Conservation (phyloP, 2,797 vertebrate genomes). For the Gymnopithys bicolor region DNA sequence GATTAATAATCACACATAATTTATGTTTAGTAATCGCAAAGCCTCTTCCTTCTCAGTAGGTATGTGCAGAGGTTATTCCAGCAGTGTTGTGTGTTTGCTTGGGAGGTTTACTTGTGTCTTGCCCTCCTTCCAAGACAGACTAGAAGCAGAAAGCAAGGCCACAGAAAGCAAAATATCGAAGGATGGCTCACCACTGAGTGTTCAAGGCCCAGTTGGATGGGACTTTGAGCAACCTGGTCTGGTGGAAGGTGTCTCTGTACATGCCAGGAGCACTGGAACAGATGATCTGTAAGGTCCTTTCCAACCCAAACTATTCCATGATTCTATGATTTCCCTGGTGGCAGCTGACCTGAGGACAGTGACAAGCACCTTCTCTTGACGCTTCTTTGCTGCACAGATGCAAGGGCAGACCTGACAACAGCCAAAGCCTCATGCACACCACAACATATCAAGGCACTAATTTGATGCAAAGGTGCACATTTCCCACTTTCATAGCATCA, state of each 20-base stretch:
- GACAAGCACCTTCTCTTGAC: neutral
- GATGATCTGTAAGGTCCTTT: neutral
- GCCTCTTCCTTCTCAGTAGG: neutral
- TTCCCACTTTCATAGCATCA: neutral
- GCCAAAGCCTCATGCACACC: rapidly evolving
- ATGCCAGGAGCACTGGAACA: neutral
- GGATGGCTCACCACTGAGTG: neutral
- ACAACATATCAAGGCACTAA: rapidly evolving
- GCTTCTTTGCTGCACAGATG: neutral
- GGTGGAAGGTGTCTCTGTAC: neutral
- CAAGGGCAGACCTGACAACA: neutral
- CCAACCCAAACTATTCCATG: neutral
- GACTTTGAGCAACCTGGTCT: neutral
- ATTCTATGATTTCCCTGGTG: neutral
- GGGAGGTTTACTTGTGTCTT: neutral
- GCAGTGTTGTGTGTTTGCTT: neutral
- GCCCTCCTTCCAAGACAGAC: neutral
- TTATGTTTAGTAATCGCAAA: neutral
- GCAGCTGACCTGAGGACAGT: neutral
- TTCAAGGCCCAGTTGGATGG: neutral
- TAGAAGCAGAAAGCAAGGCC: neutral
- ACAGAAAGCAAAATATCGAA: neutral
- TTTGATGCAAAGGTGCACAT: neutral
- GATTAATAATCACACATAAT: neutral
- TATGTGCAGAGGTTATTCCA: neutral